Evolutionary conservation across 2,113 vertebrate genomes (phyloP), one percentile per base, ranked within the genome.

Genomic region (Corythoichthys haematopterus): DNA sequence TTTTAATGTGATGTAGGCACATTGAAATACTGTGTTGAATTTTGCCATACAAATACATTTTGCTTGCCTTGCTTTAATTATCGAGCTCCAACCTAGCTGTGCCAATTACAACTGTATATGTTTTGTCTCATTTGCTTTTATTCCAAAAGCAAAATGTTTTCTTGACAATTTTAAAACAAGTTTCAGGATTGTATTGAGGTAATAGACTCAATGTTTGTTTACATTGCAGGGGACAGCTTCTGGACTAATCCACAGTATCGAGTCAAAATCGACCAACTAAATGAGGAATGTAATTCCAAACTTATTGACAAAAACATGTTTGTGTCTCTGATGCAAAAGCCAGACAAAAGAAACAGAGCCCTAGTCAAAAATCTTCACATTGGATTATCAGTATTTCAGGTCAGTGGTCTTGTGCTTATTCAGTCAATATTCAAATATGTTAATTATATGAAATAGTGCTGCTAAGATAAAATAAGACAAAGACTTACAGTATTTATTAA

Each of bases 301-400:
- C 50, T 71, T 1, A 69, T 53, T 1, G 67, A 62, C 8, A 75
- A 43, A 14, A 88, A 88, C 67, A 78, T 85, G 50, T 66, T 89
- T 56, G 78, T 89, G 53, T 81, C 83, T 38, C 79, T 89, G 37
- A 75, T 89, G 71, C 88, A 89, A 76, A 88, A 79, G 70, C 80
- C 88, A 2, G 73, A 87, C 68, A 84, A 81, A 40, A 80, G 84
- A 64, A 74, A 80, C 71, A 80, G 86, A 63, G 79, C 53, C 6
- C 65, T 78, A 13, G 68, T 69, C 62, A 43, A 71, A 46, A 80
- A 73, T 36, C 71, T 81, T 16, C n/a, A 68, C 50, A 84, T 87
- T 45, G 88, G 86, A 9, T 82, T 88, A 60, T 50, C 48, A 6
- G 64, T 89, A 56, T 89, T 80, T 65, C 52, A 66, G 65, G 87